phyloP scores from a whole-genome alignment of 2,888 invertebrate genomes.

The Pseudococcus longispinus region DNA sequence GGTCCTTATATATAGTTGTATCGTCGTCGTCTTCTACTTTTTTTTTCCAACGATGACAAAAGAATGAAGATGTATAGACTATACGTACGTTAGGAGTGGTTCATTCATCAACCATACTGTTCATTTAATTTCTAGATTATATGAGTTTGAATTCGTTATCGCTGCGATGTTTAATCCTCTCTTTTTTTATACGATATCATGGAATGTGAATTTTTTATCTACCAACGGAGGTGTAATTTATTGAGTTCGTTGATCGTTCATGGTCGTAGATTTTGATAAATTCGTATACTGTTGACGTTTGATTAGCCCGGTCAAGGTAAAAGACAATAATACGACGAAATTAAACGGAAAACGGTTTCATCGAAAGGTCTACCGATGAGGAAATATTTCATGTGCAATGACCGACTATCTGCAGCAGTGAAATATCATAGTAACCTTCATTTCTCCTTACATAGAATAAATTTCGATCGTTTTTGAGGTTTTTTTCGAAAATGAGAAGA shows the following conservation, averaged over 20 bases:
- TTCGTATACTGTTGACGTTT: not conserved
- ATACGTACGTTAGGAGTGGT: not conserved
- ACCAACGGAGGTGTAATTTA: not conserved
- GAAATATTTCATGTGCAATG: too few species aligned
- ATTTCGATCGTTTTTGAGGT: too few species aligned
- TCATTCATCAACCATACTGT: not conserved
- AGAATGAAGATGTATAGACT: not conserved
- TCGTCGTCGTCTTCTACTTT: not conserved
- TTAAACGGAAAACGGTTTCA: too few species aligned
- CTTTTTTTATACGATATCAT: not conserved
- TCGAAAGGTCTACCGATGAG: too few species aligned
- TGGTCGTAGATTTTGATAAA: not conserved
- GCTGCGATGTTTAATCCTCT: not conserved
- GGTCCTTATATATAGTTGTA: not conserved
- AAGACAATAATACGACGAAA: too few species aligned
- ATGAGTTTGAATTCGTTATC: not conserved
- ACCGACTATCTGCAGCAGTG: too few species aligned
- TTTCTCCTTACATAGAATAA: too few species aligned
- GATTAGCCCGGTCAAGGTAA: not conserved
- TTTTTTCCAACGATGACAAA: not conserved
- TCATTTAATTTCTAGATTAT: not conserved
- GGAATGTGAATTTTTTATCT: not conserved
- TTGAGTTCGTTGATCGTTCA: conserved; percentile 1
- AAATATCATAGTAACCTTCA: too few species aligned
- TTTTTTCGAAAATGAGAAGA: too few species aligned